Conservation (phyloP, 53 echinoderm and acorn worm species). For the Glandiceps talaboti region DNA sequence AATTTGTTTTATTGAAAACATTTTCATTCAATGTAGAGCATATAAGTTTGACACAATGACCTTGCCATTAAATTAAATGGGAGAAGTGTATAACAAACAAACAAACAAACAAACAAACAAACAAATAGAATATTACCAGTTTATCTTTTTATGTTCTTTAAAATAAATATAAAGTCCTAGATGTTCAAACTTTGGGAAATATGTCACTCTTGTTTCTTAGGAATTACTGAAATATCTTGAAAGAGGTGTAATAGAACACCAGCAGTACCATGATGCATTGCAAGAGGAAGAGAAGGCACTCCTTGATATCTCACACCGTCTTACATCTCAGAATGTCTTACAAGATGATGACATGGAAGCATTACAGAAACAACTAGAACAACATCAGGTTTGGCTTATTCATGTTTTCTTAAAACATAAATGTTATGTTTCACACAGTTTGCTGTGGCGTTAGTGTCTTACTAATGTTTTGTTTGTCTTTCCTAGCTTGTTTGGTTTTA, state of each 20-base stretch:
- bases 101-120: neutral
- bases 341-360: constrained; percentile 35
- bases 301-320: constrained; percentile 58
- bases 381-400: constrained; percentile 36
- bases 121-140: too few species aligned
- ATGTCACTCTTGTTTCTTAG: constrained; percentile 13
- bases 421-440: too few species aligned
- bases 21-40: too few species aligned
- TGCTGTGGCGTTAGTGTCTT: too few species aligned
- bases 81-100: too few species aligned
- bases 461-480: too few species aligned
- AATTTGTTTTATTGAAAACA: too few species aligned
- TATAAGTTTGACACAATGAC: too few species aligned
- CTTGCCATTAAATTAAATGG: too few species aligned
- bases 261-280: constrained; percentile 67
- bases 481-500: neutral
- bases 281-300: constrained; percentile 69
- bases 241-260: constrained; percentile 55
- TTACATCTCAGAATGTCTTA: constrained; percentile 48
- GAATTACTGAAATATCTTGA: constrained; percentile 26
- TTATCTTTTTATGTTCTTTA: too few species aligned
- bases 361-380: constrained; percentile 24
- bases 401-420: too few species aligned
- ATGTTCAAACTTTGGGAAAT: neutral
- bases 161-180: neutral